Percentiles rank a stretch among this genome's conserved stretches.
Evolutionary conservation across 2,888 invertebrate genomes (phyloP).

Genomic region (Amphipyra tragopoginis): DNA sequence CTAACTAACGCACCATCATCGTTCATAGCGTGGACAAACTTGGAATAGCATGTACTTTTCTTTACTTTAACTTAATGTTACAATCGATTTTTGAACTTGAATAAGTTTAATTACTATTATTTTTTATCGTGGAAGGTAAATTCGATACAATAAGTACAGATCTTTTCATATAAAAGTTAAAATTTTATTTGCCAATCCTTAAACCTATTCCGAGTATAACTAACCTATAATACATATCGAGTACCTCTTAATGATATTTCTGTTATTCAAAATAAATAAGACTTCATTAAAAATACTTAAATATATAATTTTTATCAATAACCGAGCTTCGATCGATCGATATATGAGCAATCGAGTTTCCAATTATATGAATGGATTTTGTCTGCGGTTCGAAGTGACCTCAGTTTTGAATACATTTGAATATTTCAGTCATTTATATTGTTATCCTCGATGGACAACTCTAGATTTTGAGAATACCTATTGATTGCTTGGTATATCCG

Average conservation of each 20-base stretch:
- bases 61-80: background rate
- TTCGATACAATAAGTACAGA: background rate
- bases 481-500: slow-evolving; percentile 3
- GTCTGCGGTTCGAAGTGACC: slow-evolving; percentile 44
- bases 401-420: slow-evolving; percentile 41
- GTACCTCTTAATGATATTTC: too few relatives aligned
- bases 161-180: background rate
- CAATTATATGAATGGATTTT: slow-evolving; percentile 23
- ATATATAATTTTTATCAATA: slow-evolving; percentile 27
- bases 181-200: too few relatives aligned
- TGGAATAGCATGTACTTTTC: slow-evolving; percentile 16
- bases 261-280: too few relatives aligned
- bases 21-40: slow-evolving; percentile 3
- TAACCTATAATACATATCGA: too few relatives aligned
- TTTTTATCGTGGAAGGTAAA: background rate
- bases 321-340: slow-evolving; percentile 16
- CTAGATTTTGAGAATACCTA: slow-evolving; percentile 42
- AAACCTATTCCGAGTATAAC: too few relatives aligned
- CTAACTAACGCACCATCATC: slow-evolving; percentile 26
- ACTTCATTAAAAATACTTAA: background rate
- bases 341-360: too few relatives aligned
- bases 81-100: slow-evolving; percentile 24
- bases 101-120: background rate
- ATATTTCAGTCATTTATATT: slow-evolving; percentile 35
- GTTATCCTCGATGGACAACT: slow-evolving; percentile 22